Evolutionary conservation across 2,888 invertebrate genomes (phyloP).

Genomic region (Acanthopleura granulata): DNA sequence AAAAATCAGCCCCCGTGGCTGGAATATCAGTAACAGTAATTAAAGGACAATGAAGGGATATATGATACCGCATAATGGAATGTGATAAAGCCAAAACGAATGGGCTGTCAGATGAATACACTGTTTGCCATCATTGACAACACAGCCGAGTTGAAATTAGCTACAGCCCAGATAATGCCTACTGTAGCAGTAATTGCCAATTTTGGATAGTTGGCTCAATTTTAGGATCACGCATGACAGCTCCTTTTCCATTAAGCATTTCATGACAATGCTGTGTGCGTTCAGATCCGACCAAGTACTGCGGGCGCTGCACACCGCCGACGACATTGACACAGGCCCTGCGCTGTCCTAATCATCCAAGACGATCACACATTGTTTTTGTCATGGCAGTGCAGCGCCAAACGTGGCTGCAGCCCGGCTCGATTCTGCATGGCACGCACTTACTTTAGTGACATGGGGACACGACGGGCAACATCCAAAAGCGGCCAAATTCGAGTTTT

Average conservation of each 20-base stretch:
- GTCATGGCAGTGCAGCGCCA: neutral
- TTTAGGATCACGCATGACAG: slow-evolving; percentile 15
- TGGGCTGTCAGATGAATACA: neutral
- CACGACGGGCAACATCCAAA: neutral
- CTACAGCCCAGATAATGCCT: slow-evolving; percentile 9
- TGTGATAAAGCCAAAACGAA: neutral
- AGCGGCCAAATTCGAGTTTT: no score
- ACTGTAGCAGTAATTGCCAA: neutral
- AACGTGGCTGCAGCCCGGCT: neutral
- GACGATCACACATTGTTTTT: slow-evolving; percentile 14
- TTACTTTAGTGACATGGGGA: neutral
- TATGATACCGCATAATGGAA: slow-evolving; percentile 4
- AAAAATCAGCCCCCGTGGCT: neutral
- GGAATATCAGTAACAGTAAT: slow-evolving; percentile 4
- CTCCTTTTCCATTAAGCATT: slow-evolving; percentile 7
- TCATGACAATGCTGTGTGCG: slow-evolving; percentile 10
- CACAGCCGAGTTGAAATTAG: slow-evolving; percentile 4
- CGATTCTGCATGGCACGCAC: slow-evolving; percentile 4
- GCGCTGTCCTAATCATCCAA: slow-evolving; percentile 1
- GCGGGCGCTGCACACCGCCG: no score
- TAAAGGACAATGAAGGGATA: neutral
- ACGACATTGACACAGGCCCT: no score
- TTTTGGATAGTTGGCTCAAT: slow-evolving; percentile 17
- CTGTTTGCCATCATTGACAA: neutral
- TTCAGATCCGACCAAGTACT: neutral